These are phyloP conservation scores for Xenentodon cancila DNA, from an alignment of 2,797 vertebrate genomes.

Conservation along the genomic window DNA sequence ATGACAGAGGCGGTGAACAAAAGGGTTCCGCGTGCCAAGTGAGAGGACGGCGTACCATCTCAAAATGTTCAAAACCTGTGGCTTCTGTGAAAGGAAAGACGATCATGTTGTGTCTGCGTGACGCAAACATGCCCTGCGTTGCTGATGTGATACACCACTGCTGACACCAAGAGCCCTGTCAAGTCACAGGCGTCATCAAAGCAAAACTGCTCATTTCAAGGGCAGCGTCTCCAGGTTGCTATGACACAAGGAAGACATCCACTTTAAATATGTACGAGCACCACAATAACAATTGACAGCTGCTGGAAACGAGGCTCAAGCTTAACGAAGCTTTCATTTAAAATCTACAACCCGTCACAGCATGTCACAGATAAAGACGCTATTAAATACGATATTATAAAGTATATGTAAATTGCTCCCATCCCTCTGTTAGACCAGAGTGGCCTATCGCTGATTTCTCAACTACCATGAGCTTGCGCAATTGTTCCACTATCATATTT, in stretches of 20 bases:
- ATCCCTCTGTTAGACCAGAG: not conserved
- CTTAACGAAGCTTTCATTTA: slow-evolving; percentile 32
- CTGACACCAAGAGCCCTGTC: slow-evolving; percentile 49
- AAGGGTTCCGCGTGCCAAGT: not conserved
- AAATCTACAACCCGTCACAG: slow-evolving; percentile 41
- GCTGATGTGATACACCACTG: slow-evolving; percentile 24
- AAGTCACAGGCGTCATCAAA: slow-evolving; percentile 57
- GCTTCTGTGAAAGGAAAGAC: not conserved
- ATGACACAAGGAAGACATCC: slow-evolving; percentile 61
- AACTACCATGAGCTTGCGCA: slow-evolving; percentile 8
- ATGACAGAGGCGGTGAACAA: not conserved
- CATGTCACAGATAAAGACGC: slow-evolving; percentile 12
- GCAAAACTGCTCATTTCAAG: slow-evolving; percentile 57
- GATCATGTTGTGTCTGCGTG: slow-evolving; percentile 5
- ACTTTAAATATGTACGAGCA: slow-evolving; percentile 70
- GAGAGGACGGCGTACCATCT: not conserved
- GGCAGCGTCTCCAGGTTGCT: slow-evolving; percentile 42
- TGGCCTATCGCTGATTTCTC: slow-evolving; percentile 4
- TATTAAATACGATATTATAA: not conserved
- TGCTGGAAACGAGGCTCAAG: slow-evolving; percentile 14
- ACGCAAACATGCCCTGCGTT: slow-evolving; percentile 15
- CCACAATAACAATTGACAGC: slow-evolving; percentile 14
- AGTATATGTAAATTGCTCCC: no score
- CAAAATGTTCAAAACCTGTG: not conserved
- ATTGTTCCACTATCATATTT: slow-evolving; percentile 1